Evolutionary conservation across 1,140 invertebrate genomes (phyloP), one percentile per base, ranked within the genome.

Genomic region (Luehdorfia chinensis): DNA sequence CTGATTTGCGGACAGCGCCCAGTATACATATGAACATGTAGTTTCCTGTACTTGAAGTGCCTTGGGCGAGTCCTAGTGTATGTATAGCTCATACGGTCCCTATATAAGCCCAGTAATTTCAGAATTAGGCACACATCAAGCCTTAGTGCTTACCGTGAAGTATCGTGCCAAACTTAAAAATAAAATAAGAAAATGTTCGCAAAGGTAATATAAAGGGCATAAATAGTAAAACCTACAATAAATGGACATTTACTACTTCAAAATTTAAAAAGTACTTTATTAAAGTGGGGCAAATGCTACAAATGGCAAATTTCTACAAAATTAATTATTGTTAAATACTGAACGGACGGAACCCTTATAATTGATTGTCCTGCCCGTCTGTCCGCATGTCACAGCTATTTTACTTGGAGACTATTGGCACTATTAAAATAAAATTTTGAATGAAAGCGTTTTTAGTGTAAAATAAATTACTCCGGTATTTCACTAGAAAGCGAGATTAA

Each of bases 91-190:
- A 67, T 63, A 59, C 59, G 48, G 58, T 50, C 67, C 69, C 60
- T 85, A 85, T 85, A 85, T 72, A 85, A 83, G 68, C 70, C 63
- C 56, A 57, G 71, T 55, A 76, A 75, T 80, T 69, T 66, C 23
- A 71, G 59, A 69, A 66, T 85, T 75, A 67, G 71, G 67, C 74
- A 85, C 78, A 81, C 61, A 75, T 65, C 68, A 66, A 72, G 69
- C 60, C 75, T 64, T 76, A 75, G 68, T 50, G 61, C 69, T 65
- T 56, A 73, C 43, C 52, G 59, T 68, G 66, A 67, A 62, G 60
- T 68, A 78, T 69, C 47, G 69, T 72, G 33, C 57, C 60, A 69
- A 66, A 56, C 51, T 64, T 61, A 66, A 55, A 66, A 57, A 66
- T 63, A 60, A 69, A 54, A 50, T 60, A 59, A 57, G 34, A 79